Evolutionary conservation across 2,797 vertebrate species (phyloP).

Genomic region (Labeo calbasu): DNA sequence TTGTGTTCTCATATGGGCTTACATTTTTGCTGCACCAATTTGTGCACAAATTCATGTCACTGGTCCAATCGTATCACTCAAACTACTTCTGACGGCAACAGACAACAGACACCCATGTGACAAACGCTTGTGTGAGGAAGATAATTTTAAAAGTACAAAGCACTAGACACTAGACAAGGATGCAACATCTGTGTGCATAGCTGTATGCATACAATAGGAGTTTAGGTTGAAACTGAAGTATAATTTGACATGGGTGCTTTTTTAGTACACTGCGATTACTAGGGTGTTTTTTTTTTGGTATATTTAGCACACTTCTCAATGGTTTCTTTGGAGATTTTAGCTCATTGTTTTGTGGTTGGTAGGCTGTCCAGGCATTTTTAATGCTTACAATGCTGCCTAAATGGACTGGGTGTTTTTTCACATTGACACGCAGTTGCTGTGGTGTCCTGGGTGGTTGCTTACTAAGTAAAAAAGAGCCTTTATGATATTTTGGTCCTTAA

Average conservation of each 20-base stretch:
- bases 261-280: background rate
- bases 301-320: background rate
- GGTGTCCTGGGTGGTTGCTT: background rate
- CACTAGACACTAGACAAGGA: background rate
- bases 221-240: background rate
- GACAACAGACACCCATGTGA: too few relatives aligned
- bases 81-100: too few relatives aligned
- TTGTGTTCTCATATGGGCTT: too few relatives aligned
- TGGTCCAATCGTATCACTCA: too few relatives aligned
- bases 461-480: background rate
- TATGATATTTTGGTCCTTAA: background rate
- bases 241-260: background rate
- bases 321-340: background rate
- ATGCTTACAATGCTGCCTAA: background rate
- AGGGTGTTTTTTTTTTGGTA: background rate
- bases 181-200: background rate
- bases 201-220: background rate
- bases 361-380: background rate
- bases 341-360: background rate
- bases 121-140: too few relatives aligned
- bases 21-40: too few relatives aligned
- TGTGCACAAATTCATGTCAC: too few relatives aligned
- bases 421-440: background rate
- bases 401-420: background rate
- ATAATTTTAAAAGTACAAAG: too few relatives aligned